Evolutionary conservation across 2,113 vertebrate species (phyloP).

Genomic region (Micronycteris hirsuta): DNA sequence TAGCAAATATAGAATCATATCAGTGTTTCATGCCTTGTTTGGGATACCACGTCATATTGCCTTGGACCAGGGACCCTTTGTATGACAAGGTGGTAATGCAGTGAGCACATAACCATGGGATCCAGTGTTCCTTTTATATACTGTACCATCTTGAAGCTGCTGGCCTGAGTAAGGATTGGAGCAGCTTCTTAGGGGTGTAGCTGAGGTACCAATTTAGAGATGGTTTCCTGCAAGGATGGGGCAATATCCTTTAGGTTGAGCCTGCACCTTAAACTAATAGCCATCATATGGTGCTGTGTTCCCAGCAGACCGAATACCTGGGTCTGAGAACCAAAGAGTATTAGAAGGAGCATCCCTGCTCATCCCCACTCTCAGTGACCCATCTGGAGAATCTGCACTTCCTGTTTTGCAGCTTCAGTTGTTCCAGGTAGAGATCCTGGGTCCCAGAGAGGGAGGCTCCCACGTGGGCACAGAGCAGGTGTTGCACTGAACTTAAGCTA

Average conservation of each 20-base stretch:
- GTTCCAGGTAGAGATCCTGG: neutral
- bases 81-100: neutral
- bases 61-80: neutral
- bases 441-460: neutral
- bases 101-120: neutral
- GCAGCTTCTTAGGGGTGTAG: neutral
- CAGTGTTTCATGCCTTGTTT: neutral
- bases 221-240: neutral
- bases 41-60: neutral
- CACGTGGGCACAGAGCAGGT: neutral
- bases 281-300: neutral
- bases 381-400: neutral
- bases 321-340: neutral
- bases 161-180: neutral
- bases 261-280: neutral
- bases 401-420: neutral
- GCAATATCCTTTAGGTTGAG: neutral
- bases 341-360: neutral
- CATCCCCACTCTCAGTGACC: neutral
- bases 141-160: neutral
- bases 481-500: neutral
- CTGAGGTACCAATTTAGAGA: neutral
- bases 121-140: neutral
- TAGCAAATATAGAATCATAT: neutral
- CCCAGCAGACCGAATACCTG: neutral